A percentile compares a stretch with the other conserved stretches of the same genome.
Evolutionary conservation across 2,888 invertebrate genomes (phyloP).

Genomic region (Teleogryllus oceanicus): DNA sequence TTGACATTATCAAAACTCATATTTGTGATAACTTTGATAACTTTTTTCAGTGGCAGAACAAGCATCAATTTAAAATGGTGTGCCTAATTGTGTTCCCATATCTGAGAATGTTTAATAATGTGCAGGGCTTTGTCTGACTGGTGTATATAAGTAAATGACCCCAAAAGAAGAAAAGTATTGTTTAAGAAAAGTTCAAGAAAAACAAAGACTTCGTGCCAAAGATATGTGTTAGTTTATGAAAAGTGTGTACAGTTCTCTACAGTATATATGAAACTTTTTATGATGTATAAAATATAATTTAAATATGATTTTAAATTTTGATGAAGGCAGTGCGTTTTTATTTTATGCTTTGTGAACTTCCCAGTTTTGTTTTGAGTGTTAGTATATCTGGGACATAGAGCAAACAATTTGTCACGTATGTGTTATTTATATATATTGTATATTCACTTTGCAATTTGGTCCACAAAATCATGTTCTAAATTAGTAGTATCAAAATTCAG

Average conservation of each 20-base stretch:
- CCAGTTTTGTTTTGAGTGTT: too few relatives aligned
- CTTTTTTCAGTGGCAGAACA: background rate
- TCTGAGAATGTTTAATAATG: background rate
- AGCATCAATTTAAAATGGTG: background rate
- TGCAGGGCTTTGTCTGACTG: background rate
- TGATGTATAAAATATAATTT: constrained; percentile 8
- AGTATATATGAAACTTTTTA: background rate
- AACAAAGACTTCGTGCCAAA: constrained; percentile 11
- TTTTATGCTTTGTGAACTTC: too few relatives aligned
- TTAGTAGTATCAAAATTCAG: too few relatives aligned
- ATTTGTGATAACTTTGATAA: background rate
- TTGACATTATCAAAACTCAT: background rate
- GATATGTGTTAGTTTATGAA: background rate
- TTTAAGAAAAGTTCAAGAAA: background rate
- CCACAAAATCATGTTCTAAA: too few relatives aligned
- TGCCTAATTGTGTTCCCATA: background rate
- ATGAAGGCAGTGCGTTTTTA: background rate
- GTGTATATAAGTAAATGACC: too few relatives aligned
- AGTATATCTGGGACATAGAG: too few relatives aligned
- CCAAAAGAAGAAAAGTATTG: too few relatives aligned
- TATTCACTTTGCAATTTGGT: too few relatives aligned
- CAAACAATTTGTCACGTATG: too few relatives aligned
- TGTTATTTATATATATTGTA: too few relatives aligned
- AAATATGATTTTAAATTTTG: background rate
- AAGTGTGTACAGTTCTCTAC: constrained; percentile 4